A percentile compares a stretch with the other conserved stretches of the same genome.
Conservation (phyloP, 2,888 invertebrate genomes). For the Agrenia bidenticulata region DNA sequence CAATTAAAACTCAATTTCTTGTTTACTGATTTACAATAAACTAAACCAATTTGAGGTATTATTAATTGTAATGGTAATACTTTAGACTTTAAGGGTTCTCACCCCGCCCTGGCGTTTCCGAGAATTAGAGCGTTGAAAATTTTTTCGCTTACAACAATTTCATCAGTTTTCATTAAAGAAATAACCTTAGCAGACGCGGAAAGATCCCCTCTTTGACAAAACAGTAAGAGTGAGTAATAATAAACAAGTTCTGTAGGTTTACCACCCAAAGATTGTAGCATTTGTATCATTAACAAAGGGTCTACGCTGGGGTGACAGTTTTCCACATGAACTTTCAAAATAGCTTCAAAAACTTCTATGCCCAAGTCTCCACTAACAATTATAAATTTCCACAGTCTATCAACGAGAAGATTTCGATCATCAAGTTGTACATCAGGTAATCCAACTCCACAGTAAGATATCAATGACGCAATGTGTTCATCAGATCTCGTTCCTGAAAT, state of each 20-base stretch:
- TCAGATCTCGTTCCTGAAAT: no score
- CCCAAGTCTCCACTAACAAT: constrained; percentile 16
- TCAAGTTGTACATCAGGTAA: neutral
- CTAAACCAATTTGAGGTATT: neutral
- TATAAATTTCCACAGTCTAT: constrained; percentile 33
- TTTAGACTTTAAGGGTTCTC: constrained; percentile 2
- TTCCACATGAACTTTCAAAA: constrained; percentile 29
- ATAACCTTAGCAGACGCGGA: constrained; percentile 29
- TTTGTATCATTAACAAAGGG: constrained; percentile 25
- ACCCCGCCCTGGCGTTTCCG: constrained; percentile 39
- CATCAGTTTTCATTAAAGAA: constrained; percentile 29
- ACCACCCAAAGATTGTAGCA: constrained; percentile 13
- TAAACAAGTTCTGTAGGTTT: constrained; percentile 26
- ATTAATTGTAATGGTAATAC: neutral
- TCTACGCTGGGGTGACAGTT: constrained; percentile 27
- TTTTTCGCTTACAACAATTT: constrained; percentile 29
- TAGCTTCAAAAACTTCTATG: constrained; percentile 26
- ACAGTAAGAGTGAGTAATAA: constrained; percentile 26
- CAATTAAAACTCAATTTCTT: no score
- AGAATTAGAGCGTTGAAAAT: constrained; percentile 41
- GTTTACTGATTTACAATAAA: no score
- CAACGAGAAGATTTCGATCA: constrained; percentile 8
- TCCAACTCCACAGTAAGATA: neutral
- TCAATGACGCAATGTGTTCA: no score
- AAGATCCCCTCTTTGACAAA: constrained; percentile 39